These are phyloP conservation scores for Grallaria varia DNA, from an alignment of 2,113 vertebrate genomes.

Conservation along the genomic window DNA sequence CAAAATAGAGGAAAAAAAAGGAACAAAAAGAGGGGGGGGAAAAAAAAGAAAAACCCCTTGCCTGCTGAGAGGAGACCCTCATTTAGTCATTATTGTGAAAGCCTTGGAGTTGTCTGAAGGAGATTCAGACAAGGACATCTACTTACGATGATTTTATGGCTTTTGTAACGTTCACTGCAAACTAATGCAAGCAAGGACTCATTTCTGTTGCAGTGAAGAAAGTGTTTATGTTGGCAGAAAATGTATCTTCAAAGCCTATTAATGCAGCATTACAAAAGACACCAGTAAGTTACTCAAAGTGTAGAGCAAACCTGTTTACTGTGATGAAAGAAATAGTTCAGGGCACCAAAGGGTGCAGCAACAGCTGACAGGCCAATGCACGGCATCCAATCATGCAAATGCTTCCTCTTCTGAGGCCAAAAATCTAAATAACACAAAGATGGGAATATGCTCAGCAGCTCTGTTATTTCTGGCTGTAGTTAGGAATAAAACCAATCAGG, in stretches of 20 bases:
- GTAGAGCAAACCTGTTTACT: constrained; percentile 48
- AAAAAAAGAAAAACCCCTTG: background rate
- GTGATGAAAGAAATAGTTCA: constrained; percentile 45
- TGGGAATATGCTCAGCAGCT: background rate
- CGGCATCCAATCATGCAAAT: background rate
- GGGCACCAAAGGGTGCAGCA: constrained; percentile 15
- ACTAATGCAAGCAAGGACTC: constrained; percentile 49
- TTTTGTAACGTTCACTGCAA: background rate
- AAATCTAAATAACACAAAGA: background rate
- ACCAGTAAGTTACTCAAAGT: constrained; percentile 26
- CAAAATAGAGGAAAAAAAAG: background rate
- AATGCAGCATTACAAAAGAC: constrained; percentile 42
- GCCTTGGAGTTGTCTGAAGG: background rate
- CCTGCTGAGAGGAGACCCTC: background rate
- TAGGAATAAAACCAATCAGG: background rate
- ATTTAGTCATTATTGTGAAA: background rate
- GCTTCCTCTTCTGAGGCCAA: background rate
- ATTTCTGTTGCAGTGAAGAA: constrained; percentile 45
- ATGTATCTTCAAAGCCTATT: constrained; percentile 17
- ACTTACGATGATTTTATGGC: background rate
- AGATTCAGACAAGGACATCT: background rate
- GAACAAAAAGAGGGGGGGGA: rapidly evolving
- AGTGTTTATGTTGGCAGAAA: constrained; percentile 65
- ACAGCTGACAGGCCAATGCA: background rate
- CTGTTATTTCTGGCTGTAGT: constrained; percentile 7